Conservation (phyloP, 2,113 vertebrate genomes). For the Urocynchramus pylzowi region DNA sequence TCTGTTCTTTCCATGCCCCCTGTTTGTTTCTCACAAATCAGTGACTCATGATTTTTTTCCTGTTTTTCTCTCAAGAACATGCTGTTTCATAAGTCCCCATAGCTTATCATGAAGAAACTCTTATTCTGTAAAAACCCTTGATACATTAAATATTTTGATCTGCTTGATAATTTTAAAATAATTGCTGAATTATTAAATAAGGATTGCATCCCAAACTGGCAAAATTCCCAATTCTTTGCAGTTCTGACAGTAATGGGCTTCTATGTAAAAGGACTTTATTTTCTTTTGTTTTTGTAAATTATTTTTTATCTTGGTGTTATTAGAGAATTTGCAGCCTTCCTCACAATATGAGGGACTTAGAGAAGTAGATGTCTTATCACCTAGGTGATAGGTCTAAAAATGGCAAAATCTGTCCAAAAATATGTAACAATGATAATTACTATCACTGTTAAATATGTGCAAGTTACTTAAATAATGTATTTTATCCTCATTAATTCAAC, state of each 20-base stretch:
- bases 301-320: neutral
- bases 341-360: neutral
- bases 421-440: neutral
- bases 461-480: neutral
- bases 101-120: neutral
- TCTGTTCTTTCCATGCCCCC: neutral
- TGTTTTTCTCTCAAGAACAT: neutral
- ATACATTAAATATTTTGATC: neutral
- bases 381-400: neutral
- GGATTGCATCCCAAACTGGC: neutral
- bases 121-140: neutral
- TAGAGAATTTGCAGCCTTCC: neutral
- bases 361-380: neutral
- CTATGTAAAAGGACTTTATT: neutral
- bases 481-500: neutral
- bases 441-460: neutral
- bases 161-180: neutral
- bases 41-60: neutral
- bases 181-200: neutral
- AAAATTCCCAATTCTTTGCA: neutral
- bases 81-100: neutral
- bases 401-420: neutral
- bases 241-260: neutral
- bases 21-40: neutral
- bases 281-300: neutral